Base-by-base conservation (phyloP, 1,140 invertebrate species). In the Arctopsyche grandis region DNA sequence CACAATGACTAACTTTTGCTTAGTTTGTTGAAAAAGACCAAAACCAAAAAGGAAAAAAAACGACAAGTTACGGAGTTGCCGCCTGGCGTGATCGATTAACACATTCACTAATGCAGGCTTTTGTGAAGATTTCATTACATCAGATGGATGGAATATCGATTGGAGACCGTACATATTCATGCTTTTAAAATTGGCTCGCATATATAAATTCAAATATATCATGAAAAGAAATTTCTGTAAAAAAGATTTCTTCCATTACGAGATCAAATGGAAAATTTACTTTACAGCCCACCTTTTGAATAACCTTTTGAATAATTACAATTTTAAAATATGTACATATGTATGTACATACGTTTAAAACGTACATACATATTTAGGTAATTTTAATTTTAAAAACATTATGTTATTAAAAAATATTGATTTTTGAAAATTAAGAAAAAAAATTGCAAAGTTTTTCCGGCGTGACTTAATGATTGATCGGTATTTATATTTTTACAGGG, bases 71-170 rank as follows among this genome's bases (percentile, higher is more conserved):
- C 14, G 12, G n/a, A 21, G 16, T 10, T 24, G 69, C 21, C 29
- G 21, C 69, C 43, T 44, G 69, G 43, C 63, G 69, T 71, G 69
- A 71, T 71, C 69, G 69, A 71, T 71, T 71, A 71, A 71, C 16
- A 71, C 69, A 21, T 71, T 71, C 44, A 16, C 69, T 71, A 71
- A 71, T 71, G 69, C 43, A 71, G 38, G 43, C 44, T 46, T 38
- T 71, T 71, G 69, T 71, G 44, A 46, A 44, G 69, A 46, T 44
- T 71, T 71, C 43, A 71, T 71, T 71, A 46, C 19, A 4, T 46
- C 44, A 44, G 24, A 71, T 71, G 69, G 69, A 71, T 71, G 16
- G 26, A 66, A 66, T 66, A 66, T 66, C 24, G 63, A 66, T 66
- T 66, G 9, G 1, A 66, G 14, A 1, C 24, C 56, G 9, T 60